Percentiles rank a stretch among this genome's conserved stretches.
Evolutionary conservation across 2,113 vertebrate genomes (phyloP).

Genomic region (Felis catus): F.catus_Fca126_mat1.0 CM031419.1:99717001-99717500

Average conservation of each 20-base stretch:
- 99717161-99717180: not conserved
- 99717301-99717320: not conserved
- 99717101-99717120: not conserved
- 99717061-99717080: not conserved
- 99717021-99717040: no score
- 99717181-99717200: not conserved
- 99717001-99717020: no score
- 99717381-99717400: not conserved
- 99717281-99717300: not conserved
- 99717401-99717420: constrained; percentile 37
- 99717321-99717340: not conserved
- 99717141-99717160: not conserved
- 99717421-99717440: not conserved
- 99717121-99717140: not conserved
- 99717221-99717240: not conserved
- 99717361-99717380: not conserved
- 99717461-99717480: not conserved
- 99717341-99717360: constrained; percentile 14
- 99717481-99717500: not conserved
- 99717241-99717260: not conserved
- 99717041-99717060: no score
- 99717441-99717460: not conserved
- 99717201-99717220: not conserved
- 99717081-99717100: not conserved
- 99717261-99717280: not conserved